phyloP scores from a whole-genome alignment of 2,113 vertebrate species.

The Excalfactoria chinensis region DNA sequence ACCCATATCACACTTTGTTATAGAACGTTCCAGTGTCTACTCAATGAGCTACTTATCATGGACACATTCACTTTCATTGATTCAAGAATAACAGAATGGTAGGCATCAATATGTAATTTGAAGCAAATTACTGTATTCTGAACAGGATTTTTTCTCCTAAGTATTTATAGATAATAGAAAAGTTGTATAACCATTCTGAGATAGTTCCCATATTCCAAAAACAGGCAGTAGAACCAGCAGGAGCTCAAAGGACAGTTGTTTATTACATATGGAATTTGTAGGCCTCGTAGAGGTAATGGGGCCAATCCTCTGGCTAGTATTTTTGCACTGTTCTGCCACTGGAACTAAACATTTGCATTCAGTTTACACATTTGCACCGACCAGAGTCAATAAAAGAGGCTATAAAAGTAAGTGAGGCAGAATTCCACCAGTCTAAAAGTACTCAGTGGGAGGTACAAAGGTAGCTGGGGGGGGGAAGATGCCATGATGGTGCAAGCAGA shows the following conservation, averaged over 20 bases:
- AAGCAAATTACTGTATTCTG: background rate
- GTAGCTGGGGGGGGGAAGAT: background rate
- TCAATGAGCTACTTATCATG: background rate
- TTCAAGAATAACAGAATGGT: background rate
- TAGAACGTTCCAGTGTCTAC: background rate
- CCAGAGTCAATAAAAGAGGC: background rate
- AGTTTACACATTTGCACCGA: background rate
- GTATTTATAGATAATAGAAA: background rate
- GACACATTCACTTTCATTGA: background rate
- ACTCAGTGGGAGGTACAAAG: background rate
- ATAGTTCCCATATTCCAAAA: background rate
- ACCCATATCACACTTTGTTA: background rate
- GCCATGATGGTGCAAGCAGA: rapidly evolving
- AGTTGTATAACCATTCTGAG: background rate
- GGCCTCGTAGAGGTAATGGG: background rate
- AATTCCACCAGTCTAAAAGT: background rate
- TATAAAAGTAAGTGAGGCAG: background rate
- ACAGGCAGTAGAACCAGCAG: background rate
- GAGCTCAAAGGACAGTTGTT: background rate
- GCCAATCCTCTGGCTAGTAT: background rate
- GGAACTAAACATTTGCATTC: background rate
- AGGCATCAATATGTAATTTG: background rate
- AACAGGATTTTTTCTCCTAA: background rate
- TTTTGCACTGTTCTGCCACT: background rate
- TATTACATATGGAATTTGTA: background rate